phyloP scores from a whole-genome alignment of 2,113 vertebrate species.

The Ailurus styani region DNA sequence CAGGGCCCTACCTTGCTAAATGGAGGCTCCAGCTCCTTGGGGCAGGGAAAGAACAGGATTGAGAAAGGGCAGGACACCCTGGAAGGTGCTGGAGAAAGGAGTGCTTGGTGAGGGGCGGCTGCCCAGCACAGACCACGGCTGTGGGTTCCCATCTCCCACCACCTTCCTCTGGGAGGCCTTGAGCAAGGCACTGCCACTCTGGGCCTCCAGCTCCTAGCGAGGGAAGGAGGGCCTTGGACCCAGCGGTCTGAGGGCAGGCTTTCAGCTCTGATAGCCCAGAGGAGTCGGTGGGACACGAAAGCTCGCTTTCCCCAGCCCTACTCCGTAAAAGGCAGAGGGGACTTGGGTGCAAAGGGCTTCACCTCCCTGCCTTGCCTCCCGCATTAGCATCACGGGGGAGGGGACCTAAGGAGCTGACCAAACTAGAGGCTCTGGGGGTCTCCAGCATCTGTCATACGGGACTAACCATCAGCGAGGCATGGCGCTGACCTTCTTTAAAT shows the following conservation, averaged over 20 bases:
- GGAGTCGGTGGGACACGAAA: not conserved
- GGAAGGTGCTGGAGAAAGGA: not conserved
- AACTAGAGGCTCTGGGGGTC: not conserved
- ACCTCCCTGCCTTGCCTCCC: not conserved
- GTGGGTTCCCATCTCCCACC: not conserved
- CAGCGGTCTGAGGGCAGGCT: not conserved
- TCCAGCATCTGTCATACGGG: not conserved
- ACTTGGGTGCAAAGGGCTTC: not conserved
- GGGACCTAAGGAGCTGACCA: not conserved
- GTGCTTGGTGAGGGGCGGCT: not conserved
- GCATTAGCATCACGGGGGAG: not conserved
- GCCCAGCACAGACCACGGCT: rapidly evolving
- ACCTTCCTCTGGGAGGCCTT: not conserved
- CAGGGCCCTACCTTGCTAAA: not conserved
- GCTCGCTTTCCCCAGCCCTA: not conserved
- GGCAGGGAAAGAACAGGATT: rapidly evolving
- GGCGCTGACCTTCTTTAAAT: not conserved
- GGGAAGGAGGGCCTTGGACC: not conserved
- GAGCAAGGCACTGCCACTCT: not conserved
- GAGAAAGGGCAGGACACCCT: not conserved
- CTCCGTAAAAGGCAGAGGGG: no score
- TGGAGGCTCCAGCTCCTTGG: not conserved
- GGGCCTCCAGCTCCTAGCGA: not conserved
- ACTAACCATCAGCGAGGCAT: rapidly evolving
- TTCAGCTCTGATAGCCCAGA: not conserved